Conservation (phyloP, 2,888 invertebrate genomes). For the Dendrolimus houi region DNA sequence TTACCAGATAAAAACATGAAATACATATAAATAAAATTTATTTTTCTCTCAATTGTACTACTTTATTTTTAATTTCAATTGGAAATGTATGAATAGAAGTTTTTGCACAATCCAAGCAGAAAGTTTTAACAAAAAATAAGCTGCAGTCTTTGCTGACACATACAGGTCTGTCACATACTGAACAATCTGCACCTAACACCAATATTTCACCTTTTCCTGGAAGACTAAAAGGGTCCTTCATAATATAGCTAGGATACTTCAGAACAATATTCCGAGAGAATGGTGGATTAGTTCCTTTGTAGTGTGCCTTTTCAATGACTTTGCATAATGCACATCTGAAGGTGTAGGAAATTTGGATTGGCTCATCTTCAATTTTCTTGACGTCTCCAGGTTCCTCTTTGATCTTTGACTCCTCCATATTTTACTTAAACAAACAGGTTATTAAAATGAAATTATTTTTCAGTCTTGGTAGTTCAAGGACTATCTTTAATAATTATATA, state of each 20-base stretch:
- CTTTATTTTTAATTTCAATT: slow-evolving; percentile 78
- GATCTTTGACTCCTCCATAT: slow-evolving; percentile 29
- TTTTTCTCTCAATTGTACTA: slow-evolving; percentile 51
- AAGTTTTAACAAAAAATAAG: slow-evolving; percentile 84
- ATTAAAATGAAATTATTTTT: too few species aligned
- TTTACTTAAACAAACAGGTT: slow-evolving; percentile 33
- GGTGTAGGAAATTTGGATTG: slow-evolving; percentile 35
- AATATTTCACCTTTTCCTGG: slow-evolving; percentile 85
- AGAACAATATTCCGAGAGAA: slow-evolving; percentile 82
- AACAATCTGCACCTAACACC: slow-evolving; percentile 86
- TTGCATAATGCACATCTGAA: slow-evolving; percentile 82
- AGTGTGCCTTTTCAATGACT: slow-evolving; percentile 83
- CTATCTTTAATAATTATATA: too few species aligned
- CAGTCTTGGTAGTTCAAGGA: too few species aligned
- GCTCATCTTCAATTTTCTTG: slow-evolving; percentile 18
- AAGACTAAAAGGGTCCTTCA: slow-evolving; percentile 90
- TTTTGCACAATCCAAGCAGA: slow-evolving; percentile 83
- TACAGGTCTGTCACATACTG: slow-evolving; percentile 79
- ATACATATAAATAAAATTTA: slow-evolving; percentile 23
- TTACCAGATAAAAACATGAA: background rate
- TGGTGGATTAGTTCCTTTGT: slow-evolving; percentile 84
- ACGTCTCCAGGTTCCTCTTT: background rate
- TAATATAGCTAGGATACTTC: slow-evolving; percentile 84
- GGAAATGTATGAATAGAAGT: slow-evolving; percentile 79
- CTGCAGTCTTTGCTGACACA: slow-evolving; percentile 87